These are phyloP conservation scores for Ophiodon elongatus DNA, from an alignment of 2,113 vertebrate species.

Conservation along the genomic window DNA sequence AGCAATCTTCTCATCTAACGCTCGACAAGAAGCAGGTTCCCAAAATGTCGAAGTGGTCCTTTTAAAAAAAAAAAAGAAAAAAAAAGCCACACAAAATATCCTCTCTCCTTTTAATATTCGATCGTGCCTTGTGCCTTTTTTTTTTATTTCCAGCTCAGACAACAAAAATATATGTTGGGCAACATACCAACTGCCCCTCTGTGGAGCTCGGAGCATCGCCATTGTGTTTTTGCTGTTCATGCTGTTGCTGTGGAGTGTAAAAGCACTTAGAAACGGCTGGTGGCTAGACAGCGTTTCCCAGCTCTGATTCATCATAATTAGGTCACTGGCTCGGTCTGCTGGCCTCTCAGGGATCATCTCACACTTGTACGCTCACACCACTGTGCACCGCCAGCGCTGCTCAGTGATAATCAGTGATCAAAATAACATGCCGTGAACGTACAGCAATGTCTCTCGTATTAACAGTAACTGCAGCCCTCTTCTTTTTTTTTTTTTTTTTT, in stretches of 20 bases:
- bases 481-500: no score
- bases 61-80: not conserved
- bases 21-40: not conserved
- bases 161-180: not conserved
- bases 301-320: slow-evolving; percentile 77
- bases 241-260: slow-evolving; percentile 54
- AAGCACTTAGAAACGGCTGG: slow-evolving; percentile 64
- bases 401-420: slow-evolving; percentile 45
- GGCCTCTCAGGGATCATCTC: slow-evolving; percentile 60
- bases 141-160: not conserved
- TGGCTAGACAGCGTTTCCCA: slow-evolving; percentile 67
- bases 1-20: not conserved
- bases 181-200: not conserved
- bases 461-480: not conserved
- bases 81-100: not conserved
- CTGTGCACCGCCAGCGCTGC: not conserved
- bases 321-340: slow-evolving; percentile 67
- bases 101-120: not conserved
- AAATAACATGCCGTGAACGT: slow-evolving; percentile 28
- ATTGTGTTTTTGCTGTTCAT: slow-evolving; percentile 46
- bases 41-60: not conserved
- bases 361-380: slow-evolving; percentile 30
- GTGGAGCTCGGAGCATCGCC: slow-evolving; percentile 12
- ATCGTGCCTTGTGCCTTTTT: not conserved
- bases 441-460: slow-evolving; percentile 8